Conservation (phyloP, 64 coral and sea anemone genomes). For the Porites australiensis region DNA sequence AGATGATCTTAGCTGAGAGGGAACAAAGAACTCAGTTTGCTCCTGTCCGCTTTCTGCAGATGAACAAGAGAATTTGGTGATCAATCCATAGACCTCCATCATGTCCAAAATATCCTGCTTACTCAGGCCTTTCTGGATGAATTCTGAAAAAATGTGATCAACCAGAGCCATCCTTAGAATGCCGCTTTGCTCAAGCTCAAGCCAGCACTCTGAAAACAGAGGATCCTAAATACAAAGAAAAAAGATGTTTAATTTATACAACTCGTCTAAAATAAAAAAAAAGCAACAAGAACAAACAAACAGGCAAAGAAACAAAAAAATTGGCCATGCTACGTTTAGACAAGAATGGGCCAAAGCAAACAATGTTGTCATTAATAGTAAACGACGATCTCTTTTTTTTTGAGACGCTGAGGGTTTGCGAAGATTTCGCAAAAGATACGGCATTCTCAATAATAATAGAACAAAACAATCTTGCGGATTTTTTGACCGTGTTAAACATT, state of each 20-base stretch:
- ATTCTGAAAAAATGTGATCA: conserved; percentile 62
- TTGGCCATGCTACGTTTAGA: too few species aligned
- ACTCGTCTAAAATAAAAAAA: neutral
- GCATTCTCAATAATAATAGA: too few species aligned
- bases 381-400: too few species aligned
- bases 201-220: conserved; percentile 45
- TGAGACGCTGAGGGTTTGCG: too few species aligned
- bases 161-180: conserved; percentile 52
- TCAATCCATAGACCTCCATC: conserved; percentile 81
- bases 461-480: too few species aligned
- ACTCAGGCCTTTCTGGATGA: conserved; percentile 29
- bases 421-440: too few species aligned
- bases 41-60: neutral
- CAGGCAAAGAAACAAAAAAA: neutral
- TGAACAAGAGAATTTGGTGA: conserved; percentile 35
- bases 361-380: too few species aligned
- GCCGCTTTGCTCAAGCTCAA: conserved; percentile 46
- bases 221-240: conserved; percentile 14
- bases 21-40: conserved; percentile 23
- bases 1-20: neutral
- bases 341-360: too few species aligned
- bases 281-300: neutral
- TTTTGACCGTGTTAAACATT: too few species aligned
- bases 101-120: conserved; percentile 72
- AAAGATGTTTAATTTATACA: neutral